A percentile compares a stretch with the other conserved stretches of the same genome.
Conservation (phyloP, 2,113 vertebrate species). For the Patagioenas fasciata region DNA sequence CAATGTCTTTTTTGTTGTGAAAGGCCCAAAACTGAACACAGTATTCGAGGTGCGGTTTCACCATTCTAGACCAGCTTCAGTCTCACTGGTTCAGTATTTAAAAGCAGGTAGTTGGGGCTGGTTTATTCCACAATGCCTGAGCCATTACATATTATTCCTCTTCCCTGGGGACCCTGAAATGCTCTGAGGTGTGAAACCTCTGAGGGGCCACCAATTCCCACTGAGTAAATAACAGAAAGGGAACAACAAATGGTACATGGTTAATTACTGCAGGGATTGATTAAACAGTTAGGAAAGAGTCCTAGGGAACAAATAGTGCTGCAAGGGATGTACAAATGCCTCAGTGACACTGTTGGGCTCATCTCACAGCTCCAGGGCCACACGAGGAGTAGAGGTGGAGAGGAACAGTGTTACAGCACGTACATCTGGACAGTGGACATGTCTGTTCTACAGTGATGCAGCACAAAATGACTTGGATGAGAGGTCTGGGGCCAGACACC, state of each 20-base stretch:
- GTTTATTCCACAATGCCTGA: not conserved
- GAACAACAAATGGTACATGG: not conserved
- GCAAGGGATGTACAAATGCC: not conserved
- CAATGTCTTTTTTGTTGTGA: too few species aligned
- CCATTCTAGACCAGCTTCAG: not conserved
- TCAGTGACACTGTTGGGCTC: not conserved
- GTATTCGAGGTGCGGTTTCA: too few species aligned
- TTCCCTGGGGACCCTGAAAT: not conserved
- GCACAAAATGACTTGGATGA: not conserved
- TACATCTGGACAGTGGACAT: not conserved
- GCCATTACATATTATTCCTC: fast-evolving
- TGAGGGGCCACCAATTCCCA: not conserved
- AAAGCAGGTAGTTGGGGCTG: not conserved
- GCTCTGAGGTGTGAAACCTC: not conserved
- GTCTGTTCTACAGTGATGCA: not conserved
- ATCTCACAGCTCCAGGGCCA: not conserved
- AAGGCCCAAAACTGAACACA: too few species aligned
- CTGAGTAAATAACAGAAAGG: not conserved
- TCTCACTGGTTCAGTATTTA: not conserved
- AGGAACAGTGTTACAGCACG: fast-evolving
- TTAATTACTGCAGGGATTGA: constrained; percentile 9
- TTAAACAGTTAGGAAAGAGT: not conserved
- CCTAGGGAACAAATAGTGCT: not conserved
- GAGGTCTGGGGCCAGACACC: not conserved
- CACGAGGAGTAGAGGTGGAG: not conserved